Conservation (phyloP, 2,113 vertebrate species). For the Hippoglossus stenolepis region DNA sequence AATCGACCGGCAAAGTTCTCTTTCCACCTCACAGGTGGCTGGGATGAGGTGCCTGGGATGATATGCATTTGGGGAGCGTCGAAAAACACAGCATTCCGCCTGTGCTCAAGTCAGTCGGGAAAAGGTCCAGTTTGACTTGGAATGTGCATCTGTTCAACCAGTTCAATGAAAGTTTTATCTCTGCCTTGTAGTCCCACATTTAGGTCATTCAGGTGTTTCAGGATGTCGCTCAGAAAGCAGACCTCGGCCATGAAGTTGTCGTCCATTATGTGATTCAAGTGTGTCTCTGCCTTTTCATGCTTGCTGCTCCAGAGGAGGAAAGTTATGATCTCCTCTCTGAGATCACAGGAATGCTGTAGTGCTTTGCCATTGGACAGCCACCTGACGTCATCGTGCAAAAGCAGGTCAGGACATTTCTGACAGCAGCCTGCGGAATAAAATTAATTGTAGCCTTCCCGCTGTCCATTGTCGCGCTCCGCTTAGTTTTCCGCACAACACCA, state of each 20-base stretch:
- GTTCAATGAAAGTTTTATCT: not conserved
- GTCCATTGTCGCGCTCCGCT: slow-evolving; percentile 13
- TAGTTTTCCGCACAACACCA: slow-evolving; percentile 18
- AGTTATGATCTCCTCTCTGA: slow-evolving; percentile 3
- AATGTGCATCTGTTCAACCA: not conserved
- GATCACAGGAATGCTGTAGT: slow-evolving; percentile 18
- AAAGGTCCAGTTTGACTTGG: slow-evolving; percentile 10
- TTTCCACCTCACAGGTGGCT: not conserved
- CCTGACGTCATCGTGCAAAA: slow-evolving; percentile 37
- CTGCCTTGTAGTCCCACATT: not conserved
- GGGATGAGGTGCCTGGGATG: not conserved
- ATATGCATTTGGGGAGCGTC: not conserved
- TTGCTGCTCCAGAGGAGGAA: no score
- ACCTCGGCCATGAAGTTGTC: not conserved
- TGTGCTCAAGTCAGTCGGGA: not conserved
- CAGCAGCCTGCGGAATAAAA: slow-evolving; percentile 24
- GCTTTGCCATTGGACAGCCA: slow-evolving; percentile 44
- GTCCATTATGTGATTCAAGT: not conserved
- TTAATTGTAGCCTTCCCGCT: slow-evolving; percentile 6
- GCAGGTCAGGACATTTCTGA: slow-evolving; percentile 40
- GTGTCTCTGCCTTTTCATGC: slow-evolving; percentile 1
- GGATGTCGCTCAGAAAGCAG: not conserved
- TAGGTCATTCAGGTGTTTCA: not conserved
- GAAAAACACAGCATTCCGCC: slow-evolving; percentile 1
- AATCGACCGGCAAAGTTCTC: not conserved